Conservation (phyloP, 2,888 invertebrate genomes). For the Caenorhabditis sp. region DNA sequence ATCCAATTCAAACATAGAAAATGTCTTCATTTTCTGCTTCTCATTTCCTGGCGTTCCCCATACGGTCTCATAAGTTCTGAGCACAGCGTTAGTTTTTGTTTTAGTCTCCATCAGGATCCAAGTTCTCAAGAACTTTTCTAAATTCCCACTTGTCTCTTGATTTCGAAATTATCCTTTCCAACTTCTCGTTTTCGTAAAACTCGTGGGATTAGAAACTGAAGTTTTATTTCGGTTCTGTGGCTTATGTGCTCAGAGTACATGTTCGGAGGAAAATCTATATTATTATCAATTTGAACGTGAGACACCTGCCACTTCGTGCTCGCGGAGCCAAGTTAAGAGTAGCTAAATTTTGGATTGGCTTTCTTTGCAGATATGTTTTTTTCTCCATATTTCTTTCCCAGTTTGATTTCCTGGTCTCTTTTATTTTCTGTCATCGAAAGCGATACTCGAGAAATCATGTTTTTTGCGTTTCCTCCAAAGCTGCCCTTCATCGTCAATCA, state of each 20-base stretch:
- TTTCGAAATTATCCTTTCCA: background rate
- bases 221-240: background rate
- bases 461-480: too few species aligned
- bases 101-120: too few species aligned
- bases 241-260: background rate
- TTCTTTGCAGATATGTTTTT: background rate
- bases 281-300: slow-evolving; percentile 8
- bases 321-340: background rate
- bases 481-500: too few species aligned
- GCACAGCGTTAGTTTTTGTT: too few species aligned
- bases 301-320: slow-evolving; percentile 19
- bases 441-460: too few species aligned
- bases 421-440: too few species aligned
- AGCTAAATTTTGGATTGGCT: background rate
- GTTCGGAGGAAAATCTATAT: slow-evolving; percentile 3
- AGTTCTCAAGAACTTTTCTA: background rate
- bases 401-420: background rate
- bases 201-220: background rate
- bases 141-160: background rate
- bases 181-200: background rate
- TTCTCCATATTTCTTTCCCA: background rate
- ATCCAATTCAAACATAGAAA: too few species aligned
- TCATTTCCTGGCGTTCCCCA: too few species aligned
- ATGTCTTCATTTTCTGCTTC: too few species aligned
- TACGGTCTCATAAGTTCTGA: too few species aligned